Evolutionary conservation across 2,888 invertebrate genomes (phyloP).

Genomic region (Helleia helle): DNA sequence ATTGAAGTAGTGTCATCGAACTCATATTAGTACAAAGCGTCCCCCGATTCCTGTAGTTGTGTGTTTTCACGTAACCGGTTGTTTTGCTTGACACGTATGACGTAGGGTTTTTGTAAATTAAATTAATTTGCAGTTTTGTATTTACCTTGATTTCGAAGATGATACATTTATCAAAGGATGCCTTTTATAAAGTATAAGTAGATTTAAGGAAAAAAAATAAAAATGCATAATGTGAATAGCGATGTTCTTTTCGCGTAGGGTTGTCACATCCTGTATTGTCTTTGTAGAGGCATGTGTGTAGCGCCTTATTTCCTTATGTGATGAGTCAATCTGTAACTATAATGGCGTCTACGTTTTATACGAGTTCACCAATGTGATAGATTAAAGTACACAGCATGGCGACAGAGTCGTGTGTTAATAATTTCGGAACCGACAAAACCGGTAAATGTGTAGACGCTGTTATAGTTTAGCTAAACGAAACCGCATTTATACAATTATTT

Average conservation of each 20-base stretch:
- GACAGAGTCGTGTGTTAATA: background rate
- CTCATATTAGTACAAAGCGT: conserved; percentile 60
- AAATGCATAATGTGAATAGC: conserved; percentile 55
- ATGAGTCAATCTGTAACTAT: conserved; percentile 17
- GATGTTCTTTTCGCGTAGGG: conserved; percentile 48
- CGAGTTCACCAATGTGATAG: background rate
- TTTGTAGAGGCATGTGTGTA: conserved; percentile 38
- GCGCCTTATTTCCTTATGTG: conserved; percentile 30
- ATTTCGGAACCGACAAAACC: background rate
- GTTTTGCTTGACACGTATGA: conserved; percentile 57
- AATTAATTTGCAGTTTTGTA: conserved; percentile 51
- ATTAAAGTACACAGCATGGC: background rate
- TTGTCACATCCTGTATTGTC: conserved; percentile 42
- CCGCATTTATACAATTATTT: conserved; percentile 63
- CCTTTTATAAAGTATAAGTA: conserved; percentile 67
- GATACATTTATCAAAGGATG: conserved; percentile 59
- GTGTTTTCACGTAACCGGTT: conserved; percentile 41
- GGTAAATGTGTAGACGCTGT: conserved; percentile 1
- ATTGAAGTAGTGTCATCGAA: conserved; percentile 24
- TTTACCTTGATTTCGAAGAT: conserved; percentile 39
- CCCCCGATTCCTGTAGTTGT: conserved; percentile 49
- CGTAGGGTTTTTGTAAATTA: conserved; percentile 47
- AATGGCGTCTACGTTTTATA: conserved; percentile 2
- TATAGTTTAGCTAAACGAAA: conserved; percentile 21
- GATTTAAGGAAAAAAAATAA: conserved; percentile 51